Percentiles rank a stretch among this genome's conserved stretches.
Evolutionary conservation across 2,888 invertebrate genomes (phyloP).

Genomic region (Drosophila anomalata): DNA sequence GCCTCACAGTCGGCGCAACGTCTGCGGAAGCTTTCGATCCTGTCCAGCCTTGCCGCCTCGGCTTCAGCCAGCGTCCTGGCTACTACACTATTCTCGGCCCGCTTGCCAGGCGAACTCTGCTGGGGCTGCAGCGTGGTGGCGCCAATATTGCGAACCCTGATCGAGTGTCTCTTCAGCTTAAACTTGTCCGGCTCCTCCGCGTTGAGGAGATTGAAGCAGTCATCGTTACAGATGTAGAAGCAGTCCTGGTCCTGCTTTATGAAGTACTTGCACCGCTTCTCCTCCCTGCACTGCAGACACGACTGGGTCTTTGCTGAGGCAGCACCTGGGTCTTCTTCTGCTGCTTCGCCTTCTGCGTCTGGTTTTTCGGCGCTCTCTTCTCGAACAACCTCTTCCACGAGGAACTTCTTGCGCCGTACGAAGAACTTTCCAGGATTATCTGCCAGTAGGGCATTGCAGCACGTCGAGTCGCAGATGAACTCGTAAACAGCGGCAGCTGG

Average conservation of each 20-base stretch:
- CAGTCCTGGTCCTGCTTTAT: constrained; percentile 85
- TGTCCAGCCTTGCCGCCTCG: constrained; percentile 86
- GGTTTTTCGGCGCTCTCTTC: constrained; percentile 7
- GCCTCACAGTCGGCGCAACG: constrained; percentile 86
- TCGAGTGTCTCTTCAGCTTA: constrained; percentile 82
- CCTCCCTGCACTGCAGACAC: constrained; percentile 85
- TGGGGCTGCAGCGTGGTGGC: constrained; percentile 74
- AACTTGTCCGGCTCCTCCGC: constrained; percentile 84
- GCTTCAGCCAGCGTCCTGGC: constrained; percentile 86
- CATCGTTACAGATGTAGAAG: constrained; percentile 85
- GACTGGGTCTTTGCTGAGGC: constrained; percentile 21
- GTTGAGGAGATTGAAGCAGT: constrained; percentile 85
- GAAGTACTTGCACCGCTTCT: constrained; percentile 84
- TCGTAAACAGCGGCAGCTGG: constrained; percentile 70
- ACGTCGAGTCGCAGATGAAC: constrained; percentile 85
- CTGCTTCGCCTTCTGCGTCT: constrained; percentile 29
- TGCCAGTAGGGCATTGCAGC: constrained; percentile 85
- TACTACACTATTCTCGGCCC: constrained; percentile 84
- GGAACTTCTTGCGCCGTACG: constrained; percentile 85
- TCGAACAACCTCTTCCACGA: constrained; percentile 83
- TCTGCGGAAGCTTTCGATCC: constrained; percentile 86
- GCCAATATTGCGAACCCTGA: constrained; percentile 83
- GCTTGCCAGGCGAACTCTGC: constrained; percentile 53
- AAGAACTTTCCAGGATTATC: constrained; percentile 86
- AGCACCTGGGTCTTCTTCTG: not conserved